A percentile compares a stretch with the other conserved stretches of the same genome.
Evolutionary conservation across 2,888 invertebrate genomes (phyloP).

Genomic region (Melanargia galathea): DNA sequence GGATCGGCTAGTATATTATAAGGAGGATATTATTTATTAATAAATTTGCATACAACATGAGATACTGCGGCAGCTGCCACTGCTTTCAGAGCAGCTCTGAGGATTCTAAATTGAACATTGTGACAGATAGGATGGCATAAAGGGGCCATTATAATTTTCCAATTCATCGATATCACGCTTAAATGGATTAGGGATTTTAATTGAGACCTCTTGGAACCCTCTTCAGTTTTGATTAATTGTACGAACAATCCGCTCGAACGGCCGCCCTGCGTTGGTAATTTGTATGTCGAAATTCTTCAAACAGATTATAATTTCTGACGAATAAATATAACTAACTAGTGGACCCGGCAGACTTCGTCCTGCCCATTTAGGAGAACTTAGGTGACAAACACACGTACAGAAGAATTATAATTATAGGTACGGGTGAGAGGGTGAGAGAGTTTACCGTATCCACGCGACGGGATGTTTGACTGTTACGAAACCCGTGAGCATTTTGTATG

Average conservation of each 20-base stretch:
- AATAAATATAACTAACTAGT: too few relatives aligned
- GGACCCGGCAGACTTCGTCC: too few relatives aligned
- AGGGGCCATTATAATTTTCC: slow-evolving; percentile 30
- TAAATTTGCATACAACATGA: background rate
- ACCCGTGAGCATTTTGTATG: too few relatives aligned
- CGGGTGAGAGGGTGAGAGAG: too few relatives aligned
- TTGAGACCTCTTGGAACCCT: slow-evolving; percentile 23
- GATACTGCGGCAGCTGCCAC: background rate
- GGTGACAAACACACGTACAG: too few relatives aligned
- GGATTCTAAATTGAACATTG: background rate
- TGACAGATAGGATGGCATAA: slow-evolving; percentile 32
- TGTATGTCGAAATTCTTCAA: background rate
- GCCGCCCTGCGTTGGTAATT: slow-evolving; percentile 1
- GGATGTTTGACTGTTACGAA: too few relatives aligned
- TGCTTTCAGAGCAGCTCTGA: background rate
- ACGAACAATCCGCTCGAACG: slow-evolving; percentile 8
- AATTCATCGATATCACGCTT: slow-evolving; percentile 30
- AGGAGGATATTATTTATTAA: background rate
- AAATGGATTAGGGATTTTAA: slow-evolving; percentile 28
- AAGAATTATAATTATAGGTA: too few relatives aligned
- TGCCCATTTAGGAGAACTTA: too few relatives aligned
- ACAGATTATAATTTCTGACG: slow-evolving; percentile 7
- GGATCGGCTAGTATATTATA: background rate
- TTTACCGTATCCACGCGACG: too few relatives aligned
- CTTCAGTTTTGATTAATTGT: slow-evolving; percentile 26